These are phyloP conservation scores for Choristoneura fumiferana DNA, from an alignment of 1,140 invertebrate species.

Conservation along the genomic window DNA sequence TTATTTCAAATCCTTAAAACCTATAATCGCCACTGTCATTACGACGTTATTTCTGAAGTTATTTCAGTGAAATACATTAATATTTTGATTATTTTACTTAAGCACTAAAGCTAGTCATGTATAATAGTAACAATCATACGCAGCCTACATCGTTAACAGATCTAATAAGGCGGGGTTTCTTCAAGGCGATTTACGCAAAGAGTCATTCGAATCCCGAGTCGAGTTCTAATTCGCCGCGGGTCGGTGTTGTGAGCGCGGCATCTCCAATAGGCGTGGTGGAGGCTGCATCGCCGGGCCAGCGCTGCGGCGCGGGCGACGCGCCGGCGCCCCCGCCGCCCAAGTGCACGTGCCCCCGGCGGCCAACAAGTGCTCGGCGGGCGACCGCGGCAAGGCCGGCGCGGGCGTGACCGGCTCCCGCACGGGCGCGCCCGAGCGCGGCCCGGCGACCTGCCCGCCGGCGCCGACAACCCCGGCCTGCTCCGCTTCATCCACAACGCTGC, in stretches of 20 bases:
- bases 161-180: conserved; percentile 46
- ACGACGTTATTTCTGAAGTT: not conserved
- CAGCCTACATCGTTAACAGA: conserved; percentile 26
- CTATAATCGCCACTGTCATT: not conserved
- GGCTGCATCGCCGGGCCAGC: conserved; percentile 15
- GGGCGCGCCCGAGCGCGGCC: conserved; percentile 22
- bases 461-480: conserved; percentile 56
- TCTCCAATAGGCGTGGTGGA: not conserved
- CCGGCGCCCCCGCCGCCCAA: conserved; percentile 32
- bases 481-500: conserved; percentile 66
- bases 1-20: conserved; percentile 3
- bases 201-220: conserved; percentile 43
- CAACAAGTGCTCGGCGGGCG: conserved; percentile 38
- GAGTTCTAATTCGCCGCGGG: conserved; percentile 38
- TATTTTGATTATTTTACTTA: conserved; percentile 10
- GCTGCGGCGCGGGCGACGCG: conserved; percentile 32
- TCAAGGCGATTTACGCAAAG: conserved; percentile 56
- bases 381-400: conserved; percentile 64
- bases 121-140: not conserved
- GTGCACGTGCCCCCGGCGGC: conserved; percentile 31
- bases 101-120: not conserved
- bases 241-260: not conserved
- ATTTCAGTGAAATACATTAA: not conserved
- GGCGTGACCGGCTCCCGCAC: conserved; percentile 63
- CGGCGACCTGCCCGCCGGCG: conserved; percentile 41